Evolutionary conservation across 2,888 invertebrate genomes (phyloP), one percentile per base, ranked within the genome.

Genomic region (Eristalis tenax): DNA sequence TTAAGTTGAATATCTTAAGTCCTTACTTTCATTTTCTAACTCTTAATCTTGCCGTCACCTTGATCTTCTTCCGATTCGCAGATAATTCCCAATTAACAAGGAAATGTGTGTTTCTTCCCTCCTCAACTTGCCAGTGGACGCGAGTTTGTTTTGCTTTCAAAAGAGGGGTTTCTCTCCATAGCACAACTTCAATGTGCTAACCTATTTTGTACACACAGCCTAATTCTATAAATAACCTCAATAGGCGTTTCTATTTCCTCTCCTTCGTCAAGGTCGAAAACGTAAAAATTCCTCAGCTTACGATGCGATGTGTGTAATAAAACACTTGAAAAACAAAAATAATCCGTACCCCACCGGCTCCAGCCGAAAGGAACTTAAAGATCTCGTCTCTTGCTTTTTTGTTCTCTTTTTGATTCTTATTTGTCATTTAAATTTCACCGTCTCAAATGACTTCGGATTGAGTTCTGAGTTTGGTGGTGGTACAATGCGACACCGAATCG

Each of bases 401-500:
- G 10, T 6, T 22, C 11, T n/a, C 40, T 22, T 23, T 38, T 61
- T 11, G 18, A 15, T 6, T 22, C 11, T 4, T 3, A 18, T 15
- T n/a, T 57, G 64, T 40, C 56, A 28, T 13, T 18, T n/a, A 18
- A 50, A 50, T 50, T 18, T 11, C 65, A 22, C 8, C 22, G 40
- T 65, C 71, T 79, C 57, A 59, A 38, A 43, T 65, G 26, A 79
- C 71, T 23, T 11, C 35, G 35, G 10, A 78, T 66, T n/a, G 23
- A 73, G 63, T 74, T n/a, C n/a, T n/a, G n/a, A n/a, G n/a, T n/a
- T n/a, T 74, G 77, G 78, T 6, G 32, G 32, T 1, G 63, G 23
- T 59, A 69, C 56, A 75, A 82, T 75, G 71, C 35, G 77, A 83
- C 66, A 79, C 83, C 75, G 56, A 74, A 86, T 59, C 69, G 64